Evolutionary conservation across 2,888 invertebrate species (phyloP).

Genomic region (Hydriomena furcata): DNA sequence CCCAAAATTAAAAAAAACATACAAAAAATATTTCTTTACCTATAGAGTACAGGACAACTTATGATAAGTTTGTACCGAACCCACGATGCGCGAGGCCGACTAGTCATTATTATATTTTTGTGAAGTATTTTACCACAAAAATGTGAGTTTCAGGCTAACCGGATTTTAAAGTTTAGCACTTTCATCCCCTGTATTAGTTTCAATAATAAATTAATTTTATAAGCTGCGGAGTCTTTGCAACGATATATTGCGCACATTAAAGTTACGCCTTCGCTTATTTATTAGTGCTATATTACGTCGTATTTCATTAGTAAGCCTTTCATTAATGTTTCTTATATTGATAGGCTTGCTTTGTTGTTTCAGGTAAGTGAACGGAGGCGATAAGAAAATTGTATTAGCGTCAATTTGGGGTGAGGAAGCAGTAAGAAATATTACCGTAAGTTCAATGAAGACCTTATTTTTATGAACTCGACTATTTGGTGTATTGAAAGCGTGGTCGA

Average conservation of each 20-base stretch:
- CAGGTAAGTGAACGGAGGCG: slow-evolving; percentile 40
- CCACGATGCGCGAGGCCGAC: too few species aligned
- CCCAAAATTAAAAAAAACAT: too few species aligned
- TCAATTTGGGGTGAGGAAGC: background rate
- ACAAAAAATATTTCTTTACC: too few species aligned
- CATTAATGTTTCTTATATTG: slow-evolving; percentile 38
- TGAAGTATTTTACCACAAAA: too few species aligned
- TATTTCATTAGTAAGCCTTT: slow-evolving; percentile 32
- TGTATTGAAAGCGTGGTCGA: too few species aligned
- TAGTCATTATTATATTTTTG: too few species aligned
- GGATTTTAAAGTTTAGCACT: slow-evolving; percentile 1
- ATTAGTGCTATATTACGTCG: slow-evolving; percentile 36
- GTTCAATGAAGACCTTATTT: too few species aligned
- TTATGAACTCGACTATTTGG: too few species aligned
- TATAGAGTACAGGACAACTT: too few species aligned
- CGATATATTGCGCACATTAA: slow-evolving; percentile 39
- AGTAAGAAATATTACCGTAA: background rate
- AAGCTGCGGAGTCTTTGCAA: slow-evolving; percentile 21
- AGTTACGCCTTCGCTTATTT: slow-evolving; percentile 39
- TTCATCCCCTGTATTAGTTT: slow-evolving; percentile 39
- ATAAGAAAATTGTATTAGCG: background rate
- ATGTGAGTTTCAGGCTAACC: background rate
- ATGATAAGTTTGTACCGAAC: too few species aligned
- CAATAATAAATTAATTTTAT: slow-evolving; percentile 44
- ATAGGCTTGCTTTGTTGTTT: slow-evolving; percentile 39